Base-by-base conservation (phyloP, 2,888 invertebrate species). In the Acrobasis suavella region DNA sequence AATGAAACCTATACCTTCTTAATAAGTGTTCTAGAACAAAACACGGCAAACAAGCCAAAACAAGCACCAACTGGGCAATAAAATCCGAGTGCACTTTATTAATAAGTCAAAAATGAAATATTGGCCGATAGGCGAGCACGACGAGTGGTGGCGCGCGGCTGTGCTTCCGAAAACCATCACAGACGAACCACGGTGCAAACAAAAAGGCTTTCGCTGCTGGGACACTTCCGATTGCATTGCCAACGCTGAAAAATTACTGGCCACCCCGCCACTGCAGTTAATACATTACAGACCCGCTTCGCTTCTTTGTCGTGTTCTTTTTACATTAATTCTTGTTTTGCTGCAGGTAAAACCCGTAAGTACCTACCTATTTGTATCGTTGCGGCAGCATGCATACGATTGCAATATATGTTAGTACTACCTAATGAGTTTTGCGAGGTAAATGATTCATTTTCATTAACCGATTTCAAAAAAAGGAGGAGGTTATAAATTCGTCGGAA, bases 81-180 rank as follows among this genome's bases (percentile, higher is more conserved):
- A 64, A 68, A 69, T 68, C 72, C 73, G 75, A 75, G 67, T 71
- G 76, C 75, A 75, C 73, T 75, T 78, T 76, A 78, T 81, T 81
- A 86, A 87, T 87, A 85, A 87, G 82, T 88, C 86, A 83, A 69
- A 71, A 80, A 70, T 85, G 85, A 87, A 87, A 82, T 85, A 87
- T 86, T 85, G 85, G 83, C 82, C 81, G 84, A 85, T 86, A 84
- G 80, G 81, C 81, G 83, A 85, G 84, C 77, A 79, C 78, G 72
- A 72, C 73, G 82, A 82, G 80, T 80, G 81, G 82, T 85, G 86
- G 87, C 83, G 85, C 86, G 82, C 85, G 87, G 87, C 83, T 85
- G 85, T 83, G 78, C 87, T 91, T 91, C 91, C 91, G 91, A 88
- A 86, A 86, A 76, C 87, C 89, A 87, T 90, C 89, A 84, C 77